Conservation (phyloP, 1,140 invertebrate genomes). For the Homarus americanus region DNA sequence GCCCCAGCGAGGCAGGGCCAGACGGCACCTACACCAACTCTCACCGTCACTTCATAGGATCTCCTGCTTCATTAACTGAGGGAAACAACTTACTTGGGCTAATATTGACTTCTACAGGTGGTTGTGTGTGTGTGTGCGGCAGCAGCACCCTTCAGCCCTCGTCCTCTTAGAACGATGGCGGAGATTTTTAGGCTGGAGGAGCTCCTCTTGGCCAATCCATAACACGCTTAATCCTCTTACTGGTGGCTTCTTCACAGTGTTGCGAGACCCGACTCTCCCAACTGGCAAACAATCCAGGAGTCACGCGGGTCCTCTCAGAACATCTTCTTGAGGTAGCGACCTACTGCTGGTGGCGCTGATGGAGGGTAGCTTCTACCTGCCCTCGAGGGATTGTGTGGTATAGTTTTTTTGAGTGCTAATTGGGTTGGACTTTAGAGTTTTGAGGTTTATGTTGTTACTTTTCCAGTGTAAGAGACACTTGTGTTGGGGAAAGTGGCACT, state of each 20-base stretch:
- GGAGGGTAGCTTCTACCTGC: not conserved
- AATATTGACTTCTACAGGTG: not conserved
- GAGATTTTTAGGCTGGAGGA: not conserved
- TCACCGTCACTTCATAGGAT: not conserved
- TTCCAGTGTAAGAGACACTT: not conserved
- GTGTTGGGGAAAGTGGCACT: slow-evolving; percentile 10
- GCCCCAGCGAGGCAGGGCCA: not conserved
- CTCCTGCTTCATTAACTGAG: not conserved
- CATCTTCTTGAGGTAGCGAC: not conserved
- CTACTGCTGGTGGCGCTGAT: not conserved
- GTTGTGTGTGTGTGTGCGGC: not conserved
- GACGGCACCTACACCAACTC: not conserved
- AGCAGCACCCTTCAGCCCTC: not conserved
- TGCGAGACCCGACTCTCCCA: not conserved
- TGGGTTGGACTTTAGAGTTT: not conserved
- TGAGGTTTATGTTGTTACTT: not conserved
- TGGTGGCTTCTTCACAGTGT: not conserved
- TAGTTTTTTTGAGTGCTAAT: not conserved
- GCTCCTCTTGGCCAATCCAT: not conserved
- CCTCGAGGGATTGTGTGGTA: not conserved
- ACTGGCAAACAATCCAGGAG: not conserved
- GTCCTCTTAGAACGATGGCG: not conserved
- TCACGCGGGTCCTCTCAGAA: not conserved
- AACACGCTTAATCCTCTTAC: slow-evolving; percentile 1
- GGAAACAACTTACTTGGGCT: not conserved